A percentile compares a stretch with the other conserved stretches of the same genome.
Conservation (phyloP, 2,888 invertebrate species). For the Charanyca ferruginea region DNA sequence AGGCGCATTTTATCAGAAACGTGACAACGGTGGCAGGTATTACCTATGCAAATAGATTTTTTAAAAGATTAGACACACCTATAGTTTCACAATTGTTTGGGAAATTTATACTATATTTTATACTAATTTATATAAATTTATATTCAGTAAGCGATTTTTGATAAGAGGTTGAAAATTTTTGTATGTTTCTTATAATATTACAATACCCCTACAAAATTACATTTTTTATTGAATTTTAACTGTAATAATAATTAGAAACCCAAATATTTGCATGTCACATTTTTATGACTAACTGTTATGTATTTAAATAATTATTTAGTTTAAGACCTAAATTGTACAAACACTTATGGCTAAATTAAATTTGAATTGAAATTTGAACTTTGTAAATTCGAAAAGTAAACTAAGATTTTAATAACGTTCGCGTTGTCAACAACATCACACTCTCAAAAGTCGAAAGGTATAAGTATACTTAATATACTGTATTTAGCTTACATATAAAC, state of each 20-base stretch:
- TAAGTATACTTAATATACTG: background rate
- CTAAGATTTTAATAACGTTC: background rate
- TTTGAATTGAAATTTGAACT: constrained; percentile 5
- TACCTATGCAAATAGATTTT: constrained; percentile 10
- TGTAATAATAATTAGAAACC: too few relatives aligned
- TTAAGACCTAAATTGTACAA: too few relatives aligned
- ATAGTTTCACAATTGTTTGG: background rate
- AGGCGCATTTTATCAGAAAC: constrained; percentile 19
- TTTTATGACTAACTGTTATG: too few relatives aligned
- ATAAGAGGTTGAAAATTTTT: too few relatives aligned
- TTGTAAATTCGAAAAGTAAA: constrained; percentile 13
- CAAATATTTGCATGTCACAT: too few relatives aligned
- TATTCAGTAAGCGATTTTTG: too few relatives aligned
- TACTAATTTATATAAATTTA: too few relatives aligned
- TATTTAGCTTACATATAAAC: background rate
- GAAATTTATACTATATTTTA: background rate
- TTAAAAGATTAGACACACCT: background rate
- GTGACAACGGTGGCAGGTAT: constrained; percentile 18
- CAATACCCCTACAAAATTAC: too few relatives aligned
- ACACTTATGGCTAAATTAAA: too few relatives aligned
- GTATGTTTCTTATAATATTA: too few relatives aligned
- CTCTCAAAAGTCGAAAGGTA: background rate
- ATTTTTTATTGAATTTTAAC: too few relatives aligned
- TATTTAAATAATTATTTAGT: too few relatives aligned
- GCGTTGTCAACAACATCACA: background rate